A percentile compares a stretch with the other conserved stretches of the same genome.
These are phyloP conservation scores for Brachycybe producta DNA, from an alignment of 2,888 invertebrate species.

Conservation along the genomic window DNA sequence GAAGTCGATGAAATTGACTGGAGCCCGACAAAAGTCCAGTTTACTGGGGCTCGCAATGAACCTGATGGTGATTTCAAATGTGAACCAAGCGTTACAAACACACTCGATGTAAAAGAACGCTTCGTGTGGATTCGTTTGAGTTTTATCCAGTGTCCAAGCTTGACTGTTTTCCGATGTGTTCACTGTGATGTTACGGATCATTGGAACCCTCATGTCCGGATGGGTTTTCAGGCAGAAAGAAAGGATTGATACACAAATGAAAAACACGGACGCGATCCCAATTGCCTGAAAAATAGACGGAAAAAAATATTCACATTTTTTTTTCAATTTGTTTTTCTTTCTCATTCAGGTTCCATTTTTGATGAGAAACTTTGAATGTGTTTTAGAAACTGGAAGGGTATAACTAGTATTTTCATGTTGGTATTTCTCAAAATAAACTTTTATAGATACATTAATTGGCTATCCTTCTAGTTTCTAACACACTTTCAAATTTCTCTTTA, in stretches of 20 bases:
- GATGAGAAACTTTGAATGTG: too few species aligned
- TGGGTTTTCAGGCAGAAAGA: slow-evolving; percentile 99
- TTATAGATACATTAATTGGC: too few species aligned
- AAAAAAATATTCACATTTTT: too few species aligned
- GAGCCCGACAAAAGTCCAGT: slow-evolving; percentile 81
- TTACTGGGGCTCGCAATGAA: slow-evolving; percentile 90
- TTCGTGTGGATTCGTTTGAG: slow-evolving; percentile 87
- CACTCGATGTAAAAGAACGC: slow-evolving; percentile 98
- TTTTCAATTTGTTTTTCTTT: too few species aligned
- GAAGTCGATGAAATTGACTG: slow-evolving; percentile 98
- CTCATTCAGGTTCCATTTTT: too few species aligned
- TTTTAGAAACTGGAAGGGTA: too few species aligned
- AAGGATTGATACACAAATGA: slow-evolving; percentile 97
- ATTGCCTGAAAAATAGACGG: slow-evolving; percentile 63
- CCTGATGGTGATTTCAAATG: slow-evolving; percentile 71
- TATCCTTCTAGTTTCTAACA: too few species aligned
- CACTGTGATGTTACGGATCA: slow-evolving; percentile 66
- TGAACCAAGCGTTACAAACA: slow-evolving; percentile 99
- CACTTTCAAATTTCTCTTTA: too few species aligned
- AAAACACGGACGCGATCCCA: slow-evolving; percentile 96
- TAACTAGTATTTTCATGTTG: too few species aligned
- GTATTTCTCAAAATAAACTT: too few species aligned
- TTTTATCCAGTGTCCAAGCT: slow-evolving; percentile 67
- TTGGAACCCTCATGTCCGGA: slow-evolving; percentile 85
- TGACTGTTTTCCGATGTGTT: slow-evolving; percentile 58